Evolutionary conservation across 2,888 invertebrate genomes (phyloP).

Genomic region (Polylopha cassiicola): DNA sequence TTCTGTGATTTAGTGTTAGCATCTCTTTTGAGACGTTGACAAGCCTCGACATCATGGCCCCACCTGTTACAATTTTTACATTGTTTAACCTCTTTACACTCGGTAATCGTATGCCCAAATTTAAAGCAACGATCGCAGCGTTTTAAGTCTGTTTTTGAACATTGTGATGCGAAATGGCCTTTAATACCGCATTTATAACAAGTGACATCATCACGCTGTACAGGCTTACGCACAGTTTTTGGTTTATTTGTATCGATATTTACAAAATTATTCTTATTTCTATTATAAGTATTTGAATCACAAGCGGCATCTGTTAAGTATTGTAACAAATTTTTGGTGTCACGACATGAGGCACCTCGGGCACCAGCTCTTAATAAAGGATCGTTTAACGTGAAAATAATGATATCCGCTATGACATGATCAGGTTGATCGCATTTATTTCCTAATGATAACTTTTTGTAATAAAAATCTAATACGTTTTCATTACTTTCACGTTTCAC

Average conservation of each 20-base stretch:
- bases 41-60: not conserved
- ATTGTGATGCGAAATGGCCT: constrained; percentile 4
- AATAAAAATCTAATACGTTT: constrained; percentile 7
- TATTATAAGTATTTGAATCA: not conserved
- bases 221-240: not conserved
- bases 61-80: constrained; percentile 1
- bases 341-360: constrained; percentile 7
- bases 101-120: not conserved
- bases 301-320: constrained; percentile 6
- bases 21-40: constrained; percentile 2
- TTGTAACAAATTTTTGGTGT: constrained; percentile 1
- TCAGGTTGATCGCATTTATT: constrained; percentile 6
- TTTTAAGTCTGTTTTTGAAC: not conserved
- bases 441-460: constrained; percentile 3
- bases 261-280: not conserved
- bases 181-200: constrained; percentile 2
- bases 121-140: constrained; percentile 2
- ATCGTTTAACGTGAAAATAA: constrained; percentile 10
- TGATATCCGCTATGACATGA: constrained; percentile 6
- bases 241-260: not conserved
- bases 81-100: constrained; percentile 1
- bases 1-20: not conserved
- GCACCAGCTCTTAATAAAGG: constrained; percentile 6
- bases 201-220: constrained; percentile 1
- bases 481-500: constrained; percentile 1